Evolutionary conservation across 2,797 vertebrate species (phyloP).

Genomic region (Spinus olivaceus): DNA sequence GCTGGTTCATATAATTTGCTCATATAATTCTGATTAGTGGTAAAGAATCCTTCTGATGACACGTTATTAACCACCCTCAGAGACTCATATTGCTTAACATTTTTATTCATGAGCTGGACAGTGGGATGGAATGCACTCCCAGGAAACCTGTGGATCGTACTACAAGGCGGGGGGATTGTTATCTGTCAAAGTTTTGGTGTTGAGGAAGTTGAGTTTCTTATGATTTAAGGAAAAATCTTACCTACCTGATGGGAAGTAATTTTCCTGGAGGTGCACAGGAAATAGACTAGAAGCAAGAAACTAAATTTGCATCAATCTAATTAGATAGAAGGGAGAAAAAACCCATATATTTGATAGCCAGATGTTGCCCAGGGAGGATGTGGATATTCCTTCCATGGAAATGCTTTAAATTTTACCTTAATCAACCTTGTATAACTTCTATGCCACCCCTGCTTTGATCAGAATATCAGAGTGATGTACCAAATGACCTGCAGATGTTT

Average conservation of each 20-base stretch:
- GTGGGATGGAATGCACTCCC: background rate
- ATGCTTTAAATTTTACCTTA: background rate
- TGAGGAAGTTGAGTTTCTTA: background rate
- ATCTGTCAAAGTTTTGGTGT: background rate
- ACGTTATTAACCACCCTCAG: background rate
- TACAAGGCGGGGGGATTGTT: background rate
- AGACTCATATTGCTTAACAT: background rate
- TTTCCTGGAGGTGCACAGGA: background rate
- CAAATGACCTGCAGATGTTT: background rate
- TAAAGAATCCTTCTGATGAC: background rate
- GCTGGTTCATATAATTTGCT: background rate
- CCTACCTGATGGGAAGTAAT: background rate
- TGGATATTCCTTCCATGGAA: background rate
- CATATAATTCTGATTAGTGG: background rate
- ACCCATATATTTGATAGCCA: background rate
- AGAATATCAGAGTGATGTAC: background rate
- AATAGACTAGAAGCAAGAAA: background rate
- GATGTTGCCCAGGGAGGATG: background rate
- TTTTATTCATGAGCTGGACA: background rate
- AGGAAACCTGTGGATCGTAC: background rate
- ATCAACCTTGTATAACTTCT: background rate
- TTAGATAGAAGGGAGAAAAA: rapidly evolving
- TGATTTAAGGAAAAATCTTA: background rate
- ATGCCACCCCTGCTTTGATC: background rate
- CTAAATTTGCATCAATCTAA: background rate